Evolutionary conservation across 2,113 vertebrate genomes (phyloP), one percentile per base, ranked within the genome.

Genomic region (Columbina picui): DNA sequence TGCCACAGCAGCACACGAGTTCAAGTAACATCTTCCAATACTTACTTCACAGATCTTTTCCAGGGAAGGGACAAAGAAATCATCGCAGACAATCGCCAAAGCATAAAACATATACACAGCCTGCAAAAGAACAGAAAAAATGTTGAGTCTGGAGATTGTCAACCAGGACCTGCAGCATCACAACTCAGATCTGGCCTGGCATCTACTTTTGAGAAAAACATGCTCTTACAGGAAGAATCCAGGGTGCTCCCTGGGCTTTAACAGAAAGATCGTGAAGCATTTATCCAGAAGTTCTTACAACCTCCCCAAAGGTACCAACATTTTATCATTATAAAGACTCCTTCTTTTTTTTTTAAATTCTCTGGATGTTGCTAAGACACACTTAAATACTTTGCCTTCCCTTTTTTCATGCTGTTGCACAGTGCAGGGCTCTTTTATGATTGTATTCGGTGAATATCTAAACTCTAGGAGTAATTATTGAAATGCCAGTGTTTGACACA

Each of bases 101-200:
- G 99, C 99, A 3, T 99, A 99, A 96, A 99, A 99, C 99, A 99
- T 99, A 96, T 99, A 99, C 97, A 99, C 98, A 1, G 99, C 98
- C 99, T 99, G 96, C 36, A 97, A 96, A 21, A 96, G 68, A 94
- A 71, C 49, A 93, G 36, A 97, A 74, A 93, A 85, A 50, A 47
- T 1, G 15, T 5, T 88, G 34, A 77, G 67, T 19, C 68, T 76
- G 84, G 61, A 88, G 38, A 30, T 7, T 9, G n/a, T 19, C 60
- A 63, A 39, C 47, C 36, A 83, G 63, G 76, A n/a, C 60, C 2
- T 0, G 36, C 61, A 74, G 49, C 7, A 3, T 29, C 75, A 36
- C 67, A 36, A 7, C 1, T 10, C n/a, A 38, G 60, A 6, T 22
- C 52, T 61, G 45, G 26, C 34, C 45, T 30, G 21, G 26, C 16